Conservation (phyloP, 2,888 invertebrate species). For the Pyrgus malvae region DNA sequence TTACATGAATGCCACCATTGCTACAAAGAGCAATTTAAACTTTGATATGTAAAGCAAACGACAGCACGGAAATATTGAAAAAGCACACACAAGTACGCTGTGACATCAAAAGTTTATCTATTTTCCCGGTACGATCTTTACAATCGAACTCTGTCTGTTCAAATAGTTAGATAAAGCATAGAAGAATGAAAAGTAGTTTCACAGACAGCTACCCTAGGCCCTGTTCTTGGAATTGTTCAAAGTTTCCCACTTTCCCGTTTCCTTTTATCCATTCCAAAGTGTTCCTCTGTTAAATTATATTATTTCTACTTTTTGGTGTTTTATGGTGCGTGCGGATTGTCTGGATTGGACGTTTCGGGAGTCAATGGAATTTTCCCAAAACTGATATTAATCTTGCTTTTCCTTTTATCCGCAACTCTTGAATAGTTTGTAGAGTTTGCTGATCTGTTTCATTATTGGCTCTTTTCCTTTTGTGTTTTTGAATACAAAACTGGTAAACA, state of each 20-base stretch:
- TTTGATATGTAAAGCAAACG: slow-evolving; percentile 50
- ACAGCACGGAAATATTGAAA: slow-evolving; percentile 40
- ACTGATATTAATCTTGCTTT: slow-evolving; percentile 37
- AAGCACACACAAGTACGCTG: slow-evolving; percentile 37
- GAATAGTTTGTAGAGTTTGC: no score
- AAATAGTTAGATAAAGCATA: slow-evolving; percentile 76
- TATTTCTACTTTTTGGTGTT: slow-evolving; percentile 62
- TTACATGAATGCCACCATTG: slow-evolving; percentile 32
- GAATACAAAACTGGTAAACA: no score
- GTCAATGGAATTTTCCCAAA: slow-evolving; percentile 44
- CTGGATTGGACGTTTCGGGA: slow-evolving; percentile 43
- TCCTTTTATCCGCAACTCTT: no score
- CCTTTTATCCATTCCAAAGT: slow-evolving; percentile 72
- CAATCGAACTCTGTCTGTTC: slow-evolving; percentile 63
- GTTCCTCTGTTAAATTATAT: slow-evolving; percentile 74
- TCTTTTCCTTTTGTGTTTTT: no score
- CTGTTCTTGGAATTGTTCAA: slow-evolving; percentile 65
- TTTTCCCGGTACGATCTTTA: slow-evolving; percentile 42
- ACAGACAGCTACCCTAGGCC: slow-evolving; percentile 63
- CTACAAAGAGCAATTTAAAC: slow-evolving; percentile 50
- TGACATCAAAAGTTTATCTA: slow-evolving; percentile 46
- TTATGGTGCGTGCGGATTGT: slow-evolving; percentile 60
- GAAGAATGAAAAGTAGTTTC: slow-evolving; percentile 69
- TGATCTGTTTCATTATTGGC: no score
- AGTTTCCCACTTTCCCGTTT: slow-evolving; percentile 74